Base-by-base conservation (phyloP, 2,888 invertebrate genomes). In the Drosophila meridionalis region DNA sequence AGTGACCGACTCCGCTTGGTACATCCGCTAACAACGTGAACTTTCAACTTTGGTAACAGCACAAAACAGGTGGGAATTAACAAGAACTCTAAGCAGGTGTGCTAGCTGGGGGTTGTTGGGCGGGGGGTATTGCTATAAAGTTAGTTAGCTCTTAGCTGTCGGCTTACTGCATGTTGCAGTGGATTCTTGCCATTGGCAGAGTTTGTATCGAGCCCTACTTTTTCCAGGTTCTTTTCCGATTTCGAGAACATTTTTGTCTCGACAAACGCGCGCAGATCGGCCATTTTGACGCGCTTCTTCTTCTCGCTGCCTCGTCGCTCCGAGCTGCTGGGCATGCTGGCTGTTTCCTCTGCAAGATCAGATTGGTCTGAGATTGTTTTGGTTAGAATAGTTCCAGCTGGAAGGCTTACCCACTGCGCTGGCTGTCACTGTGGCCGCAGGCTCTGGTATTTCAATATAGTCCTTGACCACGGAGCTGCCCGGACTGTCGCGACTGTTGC, bases 231-330 rank as follows among this genome's bases (percentile, higher is more conserved):
- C 93, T 97, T 97, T 88, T 98, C 98, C 0, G 98, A 98, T 93
- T 98, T 98, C 0, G 98, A 98, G 66, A 98, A 94, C 83, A 98
- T 94, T 93, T 98, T 98, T 0, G 97, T 97, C 92, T 98, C 98
- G 20, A 98, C 98, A 89, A 98, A 98, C 2, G 98, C 97, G 92
- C 97, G 96, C 43, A 98, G 93, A 91, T 98, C 98, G 0, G 97
- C 96, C 95, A 98, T 98, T 94, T 98, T 97, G 95, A 97, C 97
- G 91, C 96, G 95, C 60, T 96, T 96, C 92, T 97, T 97, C 92
- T 97, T 97, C 90, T 97, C 97, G 90, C 97, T 97, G 1, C 96
- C 95, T 48, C 97, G 94, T 79, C 97, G 93, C 50, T 94, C 94
- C 0, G 91, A 73, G 14, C 71, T 83, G 47, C 83, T 86, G 4